Conservation (phyloP, 1,140 invertebrate genomes). For the Meloidogyne hapla region DNA sequence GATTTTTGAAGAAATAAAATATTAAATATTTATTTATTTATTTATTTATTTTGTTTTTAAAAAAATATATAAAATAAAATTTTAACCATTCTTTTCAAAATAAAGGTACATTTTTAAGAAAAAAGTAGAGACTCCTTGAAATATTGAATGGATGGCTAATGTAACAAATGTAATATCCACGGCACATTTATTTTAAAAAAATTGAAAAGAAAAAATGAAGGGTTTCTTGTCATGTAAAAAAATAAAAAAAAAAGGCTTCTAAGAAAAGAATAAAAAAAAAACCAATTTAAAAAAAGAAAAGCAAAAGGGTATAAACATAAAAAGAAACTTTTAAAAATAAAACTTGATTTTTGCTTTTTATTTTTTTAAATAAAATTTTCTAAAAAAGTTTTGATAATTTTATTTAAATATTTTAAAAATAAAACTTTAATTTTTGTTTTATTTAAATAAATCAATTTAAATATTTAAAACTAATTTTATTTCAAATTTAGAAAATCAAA, state of each 20-base stretch:
- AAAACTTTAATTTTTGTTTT: no score
- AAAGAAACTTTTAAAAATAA: neutral
- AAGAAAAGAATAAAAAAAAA: neutral
- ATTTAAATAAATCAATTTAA: no score
- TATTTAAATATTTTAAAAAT: no score
- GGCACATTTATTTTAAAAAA: neutral
- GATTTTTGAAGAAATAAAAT: no score
- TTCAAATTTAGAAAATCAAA: no score
- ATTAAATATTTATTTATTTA: no score
- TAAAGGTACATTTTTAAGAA: neutral
- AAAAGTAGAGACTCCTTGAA: neutral
- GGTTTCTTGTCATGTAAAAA: neutral
- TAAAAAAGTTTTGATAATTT: neutral
- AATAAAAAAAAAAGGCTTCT: neutral
- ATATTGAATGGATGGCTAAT: slow-evolving; percentile 6
- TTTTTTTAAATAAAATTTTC: neutral
- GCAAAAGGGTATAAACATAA: neutral
- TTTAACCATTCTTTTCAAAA: neutral
- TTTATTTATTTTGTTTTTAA: no score
- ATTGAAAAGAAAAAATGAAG: neutral
- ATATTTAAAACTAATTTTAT: no score
- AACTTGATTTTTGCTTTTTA: neutral
- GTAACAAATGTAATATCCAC: neutral
- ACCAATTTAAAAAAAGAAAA: neutral
- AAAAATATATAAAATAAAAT: no score